Conservation (phyloP, 1,140 invertebrate species). For the Bombus cullumanus region DNA sequence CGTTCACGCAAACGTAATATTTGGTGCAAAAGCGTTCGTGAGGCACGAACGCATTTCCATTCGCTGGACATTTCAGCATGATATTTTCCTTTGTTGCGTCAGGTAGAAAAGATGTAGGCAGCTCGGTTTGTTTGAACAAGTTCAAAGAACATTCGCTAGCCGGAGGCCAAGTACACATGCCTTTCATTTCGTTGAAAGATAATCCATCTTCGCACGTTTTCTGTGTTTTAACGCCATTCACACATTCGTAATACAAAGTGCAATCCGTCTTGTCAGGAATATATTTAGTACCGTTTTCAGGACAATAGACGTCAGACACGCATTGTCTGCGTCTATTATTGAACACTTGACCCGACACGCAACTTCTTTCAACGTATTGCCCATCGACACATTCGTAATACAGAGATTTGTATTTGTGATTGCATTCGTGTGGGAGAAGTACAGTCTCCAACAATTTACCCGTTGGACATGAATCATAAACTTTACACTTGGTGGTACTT, state of each 20-base stretch:
- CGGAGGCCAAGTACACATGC: conserved; percentile 16
- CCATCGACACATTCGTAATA: conserved; percentile 84
- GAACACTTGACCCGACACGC: conserved; percentile 79
- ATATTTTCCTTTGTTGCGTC: neutral
- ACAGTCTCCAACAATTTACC: conserved; percentile 51
- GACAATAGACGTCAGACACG: conserved; percentile 63
- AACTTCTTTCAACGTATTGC: conserved; percentile 77
- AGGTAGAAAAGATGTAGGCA: too few species aligned
- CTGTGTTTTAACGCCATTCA: conserved; percentile 9
- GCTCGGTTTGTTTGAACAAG: too few species aligned
- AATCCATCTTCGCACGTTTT: conserved; percentile 74
- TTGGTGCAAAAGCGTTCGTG: conserved; percentile 82
- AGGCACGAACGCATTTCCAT: conserved; percentile 71
- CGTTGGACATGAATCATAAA: too few species aligned
- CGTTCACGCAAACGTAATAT: conserved; percentile 84
- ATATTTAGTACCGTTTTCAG: fast-evolving
- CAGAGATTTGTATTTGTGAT: conserved; percentile 75
- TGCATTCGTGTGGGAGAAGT: conserved; percentile 79
- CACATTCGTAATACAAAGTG: conserved; percentile 73
- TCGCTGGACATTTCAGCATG: neutral
- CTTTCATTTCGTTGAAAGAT: conserved; percentile 69
- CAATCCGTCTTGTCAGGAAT: conserved; percentile 61
- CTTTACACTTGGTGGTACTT: too few species aligned
- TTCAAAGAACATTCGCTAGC: neutral
- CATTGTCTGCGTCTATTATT: conserved; percentile 79